Conservation (phyloP, 1,140 invertebrate species). For the Bathynomus jamesi region DNA sequence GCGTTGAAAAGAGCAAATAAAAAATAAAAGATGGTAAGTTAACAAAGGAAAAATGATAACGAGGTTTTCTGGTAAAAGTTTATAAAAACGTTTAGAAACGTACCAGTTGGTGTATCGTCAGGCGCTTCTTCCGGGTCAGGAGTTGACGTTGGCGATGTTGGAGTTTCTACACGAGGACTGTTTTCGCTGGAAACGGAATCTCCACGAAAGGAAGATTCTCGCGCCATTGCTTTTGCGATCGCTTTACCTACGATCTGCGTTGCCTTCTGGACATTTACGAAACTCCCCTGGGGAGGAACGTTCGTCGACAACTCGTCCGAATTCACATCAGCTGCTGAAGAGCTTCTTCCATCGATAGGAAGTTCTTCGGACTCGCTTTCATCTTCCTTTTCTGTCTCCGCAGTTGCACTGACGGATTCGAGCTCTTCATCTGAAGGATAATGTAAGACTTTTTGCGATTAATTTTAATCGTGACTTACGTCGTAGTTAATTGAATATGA, state of each 20-base stretch:
- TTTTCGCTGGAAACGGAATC: neutral
- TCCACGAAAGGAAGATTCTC: conserved; percentile 24
- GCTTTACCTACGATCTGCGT: conserved; percentile 30
- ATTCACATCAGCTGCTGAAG: neutral
- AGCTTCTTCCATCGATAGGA: neutral
- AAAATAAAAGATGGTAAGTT: no score
- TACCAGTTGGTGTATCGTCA: neutral
- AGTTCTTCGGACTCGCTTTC: no score
- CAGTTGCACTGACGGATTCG: no score
- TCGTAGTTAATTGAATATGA: no score
- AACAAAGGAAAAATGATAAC: no score
- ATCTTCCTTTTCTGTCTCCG: no score
- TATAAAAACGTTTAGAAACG: neutral
- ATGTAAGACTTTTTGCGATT: no score
- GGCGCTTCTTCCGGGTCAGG: neutral
- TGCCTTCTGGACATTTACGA: conserved; percentile 32
- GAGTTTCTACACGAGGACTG: neutral
- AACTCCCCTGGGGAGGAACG: neutral
- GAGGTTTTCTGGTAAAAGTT: neutral
- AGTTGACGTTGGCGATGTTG: neutral
- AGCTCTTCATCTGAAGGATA: no score
- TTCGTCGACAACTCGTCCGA: neutral
- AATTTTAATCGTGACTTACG: no score
- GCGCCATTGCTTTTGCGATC: conserved; percentile 34
- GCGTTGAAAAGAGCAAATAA: no score